Conservation (phyloP, 2,113 vertebrate species). For the Nicator chloris region DNA sequence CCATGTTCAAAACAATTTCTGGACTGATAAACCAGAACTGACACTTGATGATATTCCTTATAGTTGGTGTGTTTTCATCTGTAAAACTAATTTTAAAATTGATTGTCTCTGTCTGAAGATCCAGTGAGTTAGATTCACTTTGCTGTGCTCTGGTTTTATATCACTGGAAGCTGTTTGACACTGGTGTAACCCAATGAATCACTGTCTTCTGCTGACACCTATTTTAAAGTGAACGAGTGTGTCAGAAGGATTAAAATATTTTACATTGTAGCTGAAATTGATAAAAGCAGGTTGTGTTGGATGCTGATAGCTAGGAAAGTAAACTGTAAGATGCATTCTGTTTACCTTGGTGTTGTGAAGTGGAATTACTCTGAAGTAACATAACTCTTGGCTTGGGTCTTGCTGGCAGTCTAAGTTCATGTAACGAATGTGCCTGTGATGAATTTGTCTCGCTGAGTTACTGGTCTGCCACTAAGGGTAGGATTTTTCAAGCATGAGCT, state of each 20-base stretch:
- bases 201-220: neutral
- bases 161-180: neutral
- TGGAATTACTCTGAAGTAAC: neutral
- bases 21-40: neutral
- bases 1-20: neutral
- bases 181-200: neutral
- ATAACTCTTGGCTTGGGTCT: neutral
- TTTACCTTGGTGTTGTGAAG: neutral
- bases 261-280: slow-evolving; percentile 59
- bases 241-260: slow-evolving; percentile 28
- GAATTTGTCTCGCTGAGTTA: neutral
- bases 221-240: neutral
- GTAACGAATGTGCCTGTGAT: neutral
- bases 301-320: slow-evolving; percentile 29
- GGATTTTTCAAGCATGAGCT: slow-evolving; percentile 27
- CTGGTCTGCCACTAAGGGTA: neutral
- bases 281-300: slow-evolving; percentile 51
- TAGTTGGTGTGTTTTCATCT: neutral
- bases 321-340: neutral
- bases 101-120: neutral
- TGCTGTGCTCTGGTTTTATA: neutral
- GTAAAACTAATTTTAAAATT: neutral
- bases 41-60: neutral
- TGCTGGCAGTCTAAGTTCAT: neutral
- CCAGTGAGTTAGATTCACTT: neutral